phyloP scores from a whole-genome alignment of 2,797 vertebrate genomes.

The Cryptoprocta ferox region DNA sequence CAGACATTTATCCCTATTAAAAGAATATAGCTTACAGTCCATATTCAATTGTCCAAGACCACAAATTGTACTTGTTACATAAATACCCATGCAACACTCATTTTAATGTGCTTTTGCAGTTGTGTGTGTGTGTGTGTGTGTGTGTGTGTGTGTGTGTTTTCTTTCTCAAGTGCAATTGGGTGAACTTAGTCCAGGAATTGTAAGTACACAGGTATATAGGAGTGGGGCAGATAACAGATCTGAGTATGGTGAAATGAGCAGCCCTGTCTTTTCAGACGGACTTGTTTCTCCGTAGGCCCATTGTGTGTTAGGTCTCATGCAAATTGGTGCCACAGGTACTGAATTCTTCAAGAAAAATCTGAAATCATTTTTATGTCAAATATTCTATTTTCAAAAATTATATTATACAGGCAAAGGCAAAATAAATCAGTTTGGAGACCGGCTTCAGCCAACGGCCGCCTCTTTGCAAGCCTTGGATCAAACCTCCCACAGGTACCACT shows the following conservation, averaged over 20 bases:
- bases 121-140: neutral
- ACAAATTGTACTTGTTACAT: neutral
- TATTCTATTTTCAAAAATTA: neutral
- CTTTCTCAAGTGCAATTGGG: neutral
- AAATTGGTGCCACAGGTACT: neutral
- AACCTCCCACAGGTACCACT: neutral
- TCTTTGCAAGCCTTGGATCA: neutral
- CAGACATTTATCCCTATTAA: neutral
- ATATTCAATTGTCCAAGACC: neutral
- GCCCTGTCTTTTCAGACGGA: neutral
- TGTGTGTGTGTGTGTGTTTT: too few species aligned
- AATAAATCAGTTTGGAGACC: neutral
- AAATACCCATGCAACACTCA: neutral
- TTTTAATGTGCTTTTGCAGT: neutral
- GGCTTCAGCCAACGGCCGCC: neutral
- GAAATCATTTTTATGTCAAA: neutral
- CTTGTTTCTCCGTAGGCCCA: rapidly evolving
- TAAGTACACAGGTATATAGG: neutral
- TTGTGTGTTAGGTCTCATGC: neutral
- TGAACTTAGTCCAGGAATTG: neutral
- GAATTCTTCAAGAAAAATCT: neutral
- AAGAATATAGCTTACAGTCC: neutral
- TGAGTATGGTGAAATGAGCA: neutral
- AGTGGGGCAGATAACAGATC: neutral
- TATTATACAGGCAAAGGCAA: neutral